Percentiles rank a stretch among this genome's conserved stretches.
These are phyloP conservation scores for Drosophila pandora DNA, from an alignment of 1,140 invertebrate genomes.

Conservation along the genomic window DNA sequence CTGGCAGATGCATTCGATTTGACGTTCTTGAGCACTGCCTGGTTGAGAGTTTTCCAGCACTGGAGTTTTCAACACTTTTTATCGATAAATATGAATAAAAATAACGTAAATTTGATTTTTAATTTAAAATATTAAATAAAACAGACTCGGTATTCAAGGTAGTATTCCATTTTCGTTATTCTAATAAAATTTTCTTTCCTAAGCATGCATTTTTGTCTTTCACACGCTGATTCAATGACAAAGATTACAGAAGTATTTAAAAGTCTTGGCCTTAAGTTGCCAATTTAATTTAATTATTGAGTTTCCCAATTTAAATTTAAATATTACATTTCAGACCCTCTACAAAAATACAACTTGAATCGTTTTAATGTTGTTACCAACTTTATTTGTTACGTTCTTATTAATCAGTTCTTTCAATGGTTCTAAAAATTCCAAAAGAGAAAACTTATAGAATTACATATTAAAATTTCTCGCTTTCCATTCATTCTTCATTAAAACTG, in stretches of 20 bases:
- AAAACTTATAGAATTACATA: slow-evolving; percentile 75
- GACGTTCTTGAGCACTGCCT: not conserved
- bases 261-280: too few relatives aligned
- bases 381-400: slow-evolving; percentile 82
- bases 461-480: slow-evolving; percentile 68
- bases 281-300: too few relatives aligned
- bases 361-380: slow-evolving; percentile 79
- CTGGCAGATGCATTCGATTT: not conserved
- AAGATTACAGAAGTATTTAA: too few relatives aligned
- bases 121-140: too few relatives aligned
- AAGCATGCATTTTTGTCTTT: too few relatives aligned
- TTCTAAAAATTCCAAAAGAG: slow-evolving; percentile 77
- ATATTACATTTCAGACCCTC: not conserved
- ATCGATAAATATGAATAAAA: not conserved
- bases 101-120: not conserved
- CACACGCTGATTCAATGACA: too few relatives aligned
- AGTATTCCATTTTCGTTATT: too few relatives aligned
- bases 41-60: not conserved
- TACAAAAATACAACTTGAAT: not conserved
- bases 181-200: too few relatives aligned
- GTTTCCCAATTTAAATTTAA: too few relatives aligned
- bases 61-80: not conserved
- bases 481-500: slow-evolving; percentile 72
- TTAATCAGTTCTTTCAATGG: slow-evolving; percentile 82
- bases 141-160: too few relatives aligned